Percentiles rank a stretch among this genome's conserved stretches.
phyloP scores from a whole-genome alignment of 2,888 invertebrate genomes.

The Cryptus viduatorius region DNA sequence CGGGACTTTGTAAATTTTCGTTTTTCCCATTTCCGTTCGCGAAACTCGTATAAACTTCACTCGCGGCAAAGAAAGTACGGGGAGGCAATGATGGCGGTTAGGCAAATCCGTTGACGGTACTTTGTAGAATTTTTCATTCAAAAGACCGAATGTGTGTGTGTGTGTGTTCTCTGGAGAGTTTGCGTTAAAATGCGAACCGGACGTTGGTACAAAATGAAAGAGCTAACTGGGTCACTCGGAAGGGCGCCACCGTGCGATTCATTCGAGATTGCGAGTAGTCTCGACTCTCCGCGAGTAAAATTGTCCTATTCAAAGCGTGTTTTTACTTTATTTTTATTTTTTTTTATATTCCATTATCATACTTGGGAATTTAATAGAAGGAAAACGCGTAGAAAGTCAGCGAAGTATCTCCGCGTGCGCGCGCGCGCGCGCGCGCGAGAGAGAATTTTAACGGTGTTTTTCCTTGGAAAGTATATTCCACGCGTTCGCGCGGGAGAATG shows the following conservation, averaged over 20 bases:
- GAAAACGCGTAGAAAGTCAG: background rate
- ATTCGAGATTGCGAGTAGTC: slow-evolving; percentile 2
- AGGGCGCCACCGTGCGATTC: slow-evolving; percentile 10
- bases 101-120: background rate
- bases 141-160: background rate
- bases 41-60: background rate
- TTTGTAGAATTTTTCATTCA: slow-evolving; percentile 1
- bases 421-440: slow-evolving; percentile 4
- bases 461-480: slow-evolving; percentile 50
- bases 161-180: too few species aligned
- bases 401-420: background rate
- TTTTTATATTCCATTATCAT: slow-evolving; percentile 9
- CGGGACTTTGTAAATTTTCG: too few species aligned
- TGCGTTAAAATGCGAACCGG: background rate
- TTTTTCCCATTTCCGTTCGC: too few species aligned
- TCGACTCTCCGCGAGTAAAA: background rate
- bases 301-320: background rate
- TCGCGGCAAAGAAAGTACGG: background rate
- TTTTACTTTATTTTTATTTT: background rate
- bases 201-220: background rate
- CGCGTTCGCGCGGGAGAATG: slow-evolving; percentile 66
- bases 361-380: slow-evolving; percentile 17
- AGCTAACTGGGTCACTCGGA: slow-evolving; percentile 28
- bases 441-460: slow-evolving; percentile 11
- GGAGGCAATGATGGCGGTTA: background rate